Evolutionary conservation across 1,140 invertebrate genomes (phyloP), one percentile per base, ranked within the genome.

Genomic region (Formica exsecta): DNA sequence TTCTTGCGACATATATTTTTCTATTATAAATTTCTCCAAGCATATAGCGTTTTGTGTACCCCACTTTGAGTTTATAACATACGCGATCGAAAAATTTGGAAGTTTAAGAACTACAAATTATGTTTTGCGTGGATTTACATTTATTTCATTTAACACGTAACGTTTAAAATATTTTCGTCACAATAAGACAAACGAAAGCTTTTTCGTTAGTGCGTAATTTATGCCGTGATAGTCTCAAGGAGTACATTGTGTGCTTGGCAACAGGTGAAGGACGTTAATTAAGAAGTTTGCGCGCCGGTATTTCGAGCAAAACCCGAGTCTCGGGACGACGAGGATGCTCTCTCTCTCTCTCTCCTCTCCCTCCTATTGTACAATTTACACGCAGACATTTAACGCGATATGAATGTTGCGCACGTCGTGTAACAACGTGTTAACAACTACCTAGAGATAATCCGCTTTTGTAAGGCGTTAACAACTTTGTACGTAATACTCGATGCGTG

Each of bases 241-340:
- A 29, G 68, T 19, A 38, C 66, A 61, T 83, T 74, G 68, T 74
- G 54, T 38, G 62, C 79, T 83, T 74, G 79, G 79, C 79, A 83
- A 83, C 79, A 83, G 79, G 79, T 83, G 79, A 83, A 83, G 68
- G 54, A 74, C 54, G 79, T 83, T 83, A 83, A 83, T 83, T 83
- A 83, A 83, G 79, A 83, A 83, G 79, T 83, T 83, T 54, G 25
- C 79, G 77, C 77, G 77, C 16, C 25, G 29, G 54, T 61, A 74
- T 83, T 83, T 74, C 68, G 71, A 48, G 68, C 79, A 61, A 83
- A 61, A 83, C 22, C 54, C 16, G 51, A 41, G 65, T 81, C 51
- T 71, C 79, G 22, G 25, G 38, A 4, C 22, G 29, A 6, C 75
- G 75, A 36, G 59, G 7, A 16, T 51, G 29, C 76, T 7, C 22